Evolutionary conservation across 1,140 invertebrate genomes (phyloP), one percentile per base, ranked within the genome.

Genomic region (Alviniconcha marisindica): DNA sequence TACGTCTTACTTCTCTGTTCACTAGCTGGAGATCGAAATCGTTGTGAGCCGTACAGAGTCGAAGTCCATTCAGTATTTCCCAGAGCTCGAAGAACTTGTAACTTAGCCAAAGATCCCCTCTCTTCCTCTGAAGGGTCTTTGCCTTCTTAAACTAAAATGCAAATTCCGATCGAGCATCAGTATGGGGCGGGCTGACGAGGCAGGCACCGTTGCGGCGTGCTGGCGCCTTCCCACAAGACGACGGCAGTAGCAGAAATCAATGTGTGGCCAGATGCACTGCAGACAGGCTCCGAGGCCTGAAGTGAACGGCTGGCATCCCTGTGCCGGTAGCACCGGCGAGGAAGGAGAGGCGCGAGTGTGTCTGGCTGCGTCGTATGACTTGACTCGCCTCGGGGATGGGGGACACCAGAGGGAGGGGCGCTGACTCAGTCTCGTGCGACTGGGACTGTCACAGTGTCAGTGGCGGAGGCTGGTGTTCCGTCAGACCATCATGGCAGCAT

Each of bases 161-260:
- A n/a, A n/a, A n/a, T n/a, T n/a, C n/a, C n/a, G n/a, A n/a, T n/a
- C n/a, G n/a, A n/a, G n/a, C n/a, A n/a, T n/a, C n/a, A n/a, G n/a
- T n/a, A n/a, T n/a, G n/a, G n/a, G n/a, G n/a, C n/a, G n/a, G n/a
- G n/a, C n/a, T n/a, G n/a, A n/a, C n/a, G n/a, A 28, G 63, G 0
- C 10, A 7, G 28, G 36, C 33, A 33, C 10, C 63, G n/a, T 40
- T 1, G 69, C 24, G 36, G 12, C 24, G 69, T 48, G 44, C 44
- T 48, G 44, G 44, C 18, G 44, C 44, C 44, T 48, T 5, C 36
- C 36, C 7, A 40, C 69, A 71, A 71, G 69, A 38, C 2, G 66
- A 71, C 1, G 40, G 69, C 69, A 71, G 69, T 15, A 71, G 36
- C 15, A 71, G 69, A 71, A 71, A 71, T 71, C 69, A 33, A 71